Evolutionary conservation across 2,888 invertebrate genomes (phyloP), one percentile per base, ranked within the genome.

Genomic region (Amitus sp.): DNA sequence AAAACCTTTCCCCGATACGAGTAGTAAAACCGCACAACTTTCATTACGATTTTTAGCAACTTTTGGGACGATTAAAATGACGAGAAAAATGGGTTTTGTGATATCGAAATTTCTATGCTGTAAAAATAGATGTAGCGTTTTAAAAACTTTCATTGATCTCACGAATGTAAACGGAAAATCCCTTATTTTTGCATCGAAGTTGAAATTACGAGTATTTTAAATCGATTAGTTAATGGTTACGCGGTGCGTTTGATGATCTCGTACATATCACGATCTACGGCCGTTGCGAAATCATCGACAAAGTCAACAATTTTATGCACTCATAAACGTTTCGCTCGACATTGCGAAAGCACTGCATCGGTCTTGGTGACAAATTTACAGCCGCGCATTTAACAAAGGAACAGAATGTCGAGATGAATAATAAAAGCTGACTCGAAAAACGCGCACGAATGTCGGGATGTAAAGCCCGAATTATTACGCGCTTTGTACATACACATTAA

Each of bases 311-410:
- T 10, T 30, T 7, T 9, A 30, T 23, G 23, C 23, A 7, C 23
- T 3, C 7, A 7, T 23, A 23, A 23, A 23, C 7, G 23, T 23
- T 5, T 7, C 23, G 23, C 23, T 23, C 23, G 23, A 23, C 23
- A 23, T 23, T 23, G 23, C 7, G 23, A 23, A 23, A 23, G 3
- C 7, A 23, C 23, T 5, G 7, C 30, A n/a, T 30, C n/a, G 30
- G 6, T 6, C 30, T 10, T 30, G 10, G 30, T n/a, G 30, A 30
- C n/a, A 30, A 30, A 30, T 30, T 30, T 30, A 30, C n/a, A 30
- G n/a, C 30, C n/a, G 30, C n/a, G n/a, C 30, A 30, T 30, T 30
- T 30, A 30, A 30, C 30, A n/a, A 30, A 30, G n/a, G 30, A 30
- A 30, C 30, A 30, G 30, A 30, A 30, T 2, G 30, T 7, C 10